Base-by-base conservation (phyloP, 2,888 invertebrate genomes). In the Noctua comes region DNA sequence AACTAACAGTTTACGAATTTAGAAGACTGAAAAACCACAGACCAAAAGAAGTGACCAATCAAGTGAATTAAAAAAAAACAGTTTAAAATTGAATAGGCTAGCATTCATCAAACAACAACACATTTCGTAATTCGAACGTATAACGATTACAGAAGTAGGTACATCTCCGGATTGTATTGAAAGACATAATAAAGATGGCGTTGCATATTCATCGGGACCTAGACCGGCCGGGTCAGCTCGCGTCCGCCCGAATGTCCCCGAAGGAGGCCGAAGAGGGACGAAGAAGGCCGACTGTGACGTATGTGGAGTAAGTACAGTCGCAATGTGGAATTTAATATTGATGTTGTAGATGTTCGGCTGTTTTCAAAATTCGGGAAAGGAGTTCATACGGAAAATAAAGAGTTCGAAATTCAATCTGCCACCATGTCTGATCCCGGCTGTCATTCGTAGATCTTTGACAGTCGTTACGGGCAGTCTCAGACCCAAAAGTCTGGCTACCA, bases 161-260 rank as follows among this genome's bases (percentile, higher is more conserved):
- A 77, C 16, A 77, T 84, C 73, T 77, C 71, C 57, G 77, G 71
- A 80, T 84, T 83, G 88, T 66, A 77, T 82, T 79, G 71, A 54
- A 54, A 72, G 62, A 78, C 84, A 78, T 86, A 86, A 86, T 78
- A 79, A 79, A 88, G 81, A 88, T 88, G 48, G 27, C 11, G 68
- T 83, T 85, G 74, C 68, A 88, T 88, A 87, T 88, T 87, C 78
- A 88, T 80, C 11, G 71, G 48, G 88, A 86, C 85, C 86, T 80
- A 87, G 73, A 86, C 68, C 76, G 59, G 57, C 48, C 79, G 77
- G 88, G 88, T 88, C 88, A 87, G 24, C 8, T 21, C 27, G 46
- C 76, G 79, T 85, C 86, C 80, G 80, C 65, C 27, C 68, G 73
- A 80, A 69, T 62, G 66, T 65, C 13, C 40, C 65, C 68, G 68